A percentile compares a stretch with the other conserved stretches of the same genome.
Evolutionary conservation across 1,140 invertebrate genomes (phyloP).

Genomic region (Drosophila auraria): DNA sequence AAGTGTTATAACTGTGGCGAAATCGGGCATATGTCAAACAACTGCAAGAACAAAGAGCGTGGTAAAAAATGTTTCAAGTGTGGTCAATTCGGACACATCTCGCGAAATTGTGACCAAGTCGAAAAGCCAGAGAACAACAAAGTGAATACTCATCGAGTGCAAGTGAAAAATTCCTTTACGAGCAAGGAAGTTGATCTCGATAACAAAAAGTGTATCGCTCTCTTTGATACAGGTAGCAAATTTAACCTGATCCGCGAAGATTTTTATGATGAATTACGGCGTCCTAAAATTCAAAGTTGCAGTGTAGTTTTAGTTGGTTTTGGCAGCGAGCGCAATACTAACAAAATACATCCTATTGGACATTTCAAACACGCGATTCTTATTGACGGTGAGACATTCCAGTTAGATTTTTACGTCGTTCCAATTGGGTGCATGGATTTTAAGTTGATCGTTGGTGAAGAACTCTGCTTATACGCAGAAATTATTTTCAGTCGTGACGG

Average conservation of each 20-base stretch:
- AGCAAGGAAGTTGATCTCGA: not conserved
- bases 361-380: conserved; percentile 1
- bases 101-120: too few species aligned
- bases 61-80: too few species aligned
- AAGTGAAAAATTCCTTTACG: too few species aligned
- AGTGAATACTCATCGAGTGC: too few species aligned
- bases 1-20: too few species aligned
- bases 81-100: too few species aligned
- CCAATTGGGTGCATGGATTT: conserved; percentile 8
- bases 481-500: too few species aligned
- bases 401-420: conserved; percentile 16
- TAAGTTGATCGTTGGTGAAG: too few species aligned
- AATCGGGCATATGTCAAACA: too few species aligned
- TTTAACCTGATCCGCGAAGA: conserved; percentile 1
- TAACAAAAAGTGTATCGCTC: conserved; percentile 3
- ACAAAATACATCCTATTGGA: conserved; percentile 1
- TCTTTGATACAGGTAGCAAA: conserved; percentile 13
- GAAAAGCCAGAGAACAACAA: too few species aligned
- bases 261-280: not conserved
- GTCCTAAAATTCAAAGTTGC: conserved; percentile 1
- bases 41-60: too few species aligned
- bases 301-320: not conserved
- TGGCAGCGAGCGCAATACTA: not conserved
- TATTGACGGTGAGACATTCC: not conserved
- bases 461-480: too few species aligned